Conservation (phyloP, 2,888 invertebrate genomes). For the Platycnemis pennipes region DNA sequence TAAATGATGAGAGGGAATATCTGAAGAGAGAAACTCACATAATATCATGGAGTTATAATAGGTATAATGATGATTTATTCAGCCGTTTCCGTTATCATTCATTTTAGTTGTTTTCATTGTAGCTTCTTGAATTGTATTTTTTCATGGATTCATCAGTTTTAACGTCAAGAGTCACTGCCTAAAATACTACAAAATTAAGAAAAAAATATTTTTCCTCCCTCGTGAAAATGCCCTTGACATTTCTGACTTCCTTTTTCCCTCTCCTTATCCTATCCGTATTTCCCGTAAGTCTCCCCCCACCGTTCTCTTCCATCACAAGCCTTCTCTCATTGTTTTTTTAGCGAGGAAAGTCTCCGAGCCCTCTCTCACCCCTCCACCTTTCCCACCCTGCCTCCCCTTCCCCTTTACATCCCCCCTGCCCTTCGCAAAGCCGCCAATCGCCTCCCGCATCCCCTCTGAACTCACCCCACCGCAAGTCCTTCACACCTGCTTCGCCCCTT, state of each 20-base stretch:
- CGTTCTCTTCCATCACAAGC: background rate
- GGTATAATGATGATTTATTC: no score
- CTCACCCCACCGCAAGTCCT: background rate
- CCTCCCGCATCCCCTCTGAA: background rate
- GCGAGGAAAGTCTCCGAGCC: background rate
- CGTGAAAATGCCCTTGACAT: background rate
- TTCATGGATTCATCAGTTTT: no score
- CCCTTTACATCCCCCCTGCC: background rate
- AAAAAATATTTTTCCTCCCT: background rate
- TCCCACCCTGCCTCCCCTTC: background rate
- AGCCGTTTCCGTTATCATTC: no score
- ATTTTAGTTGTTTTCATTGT: no score
- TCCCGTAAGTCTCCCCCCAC: background rate
- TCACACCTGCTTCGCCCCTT: background rate
- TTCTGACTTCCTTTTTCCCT: background rate
- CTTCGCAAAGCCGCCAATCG: background rate
- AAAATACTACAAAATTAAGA: no score
- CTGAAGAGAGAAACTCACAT: no score
- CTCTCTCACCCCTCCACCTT: background rate
- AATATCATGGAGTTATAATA: no score
- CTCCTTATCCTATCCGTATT: background rate
- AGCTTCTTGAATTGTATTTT: no score
- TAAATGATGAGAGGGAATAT: no score
- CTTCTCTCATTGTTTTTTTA: slow-evolving; percentile 21
- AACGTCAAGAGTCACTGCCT: no score